Conservation (phyloP, 2,797 vertebrate genomes). For the Merluccius polli region DNA sequence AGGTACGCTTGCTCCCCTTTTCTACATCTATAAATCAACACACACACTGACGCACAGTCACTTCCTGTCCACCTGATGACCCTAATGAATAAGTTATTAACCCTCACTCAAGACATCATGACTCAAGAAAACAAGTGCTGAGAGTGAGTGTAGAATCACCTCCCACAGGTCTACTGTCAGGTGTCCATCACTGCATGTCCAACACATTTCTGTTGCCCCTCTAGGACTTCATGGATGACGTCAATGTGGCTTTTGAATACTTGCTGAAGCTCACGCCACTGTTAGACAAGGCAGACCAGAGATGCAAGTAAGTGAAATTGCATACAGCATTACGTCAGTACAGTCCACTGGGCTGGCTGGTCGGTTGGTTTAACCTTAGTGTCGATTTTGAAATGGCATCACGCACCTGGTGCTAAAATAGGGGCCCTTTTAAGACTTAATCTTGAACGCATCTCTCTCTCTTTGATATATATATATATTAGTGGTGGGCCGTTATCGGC, state of each 20-base stretch:
- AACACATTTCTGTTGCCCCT: not conserved
- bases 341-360: not conserved
- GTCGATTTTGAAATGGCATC: too few relatives aligned
- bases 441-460: too few relatives aligned
- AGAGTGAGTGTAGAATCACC: not conserved
- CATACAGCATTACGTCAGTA: not conserved
- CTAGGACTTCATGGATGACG: slow-evolving; percentile 93
- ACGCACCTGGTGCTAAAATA: too few relatives aligned
- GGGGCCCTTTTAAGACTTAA: too few relatives aligned
- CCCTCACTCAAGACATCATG: not conserved
- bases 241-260: slow-evolving; percentile 90
- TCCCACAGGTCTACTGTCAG: not conserved
- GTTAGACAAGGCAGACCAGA: slow-evolving; percentile 94
- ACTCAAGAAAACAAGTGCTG: not conserved
- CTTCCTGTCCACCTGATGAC: not conserved
- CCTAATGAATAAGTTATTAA: not conserved
- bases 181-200: not conserved
- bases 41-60: not conserved
- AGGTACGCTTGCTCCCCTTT: slow-evolving; percentile 45
- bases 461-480: too few relatives aligned
- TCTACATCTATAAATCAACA: not conserved
- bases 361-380: too few relatives aligned
- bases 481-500: too few relatives aligned
- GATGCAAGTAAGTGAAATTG: slow-evolving; percentile 87
- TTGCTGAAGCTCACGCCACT: slow-evolving; percentile 92